phyloP scores from a whole-genome alignment of 2,113 vertebrate genomes.

The Oreochromis niloticus region DNA sequence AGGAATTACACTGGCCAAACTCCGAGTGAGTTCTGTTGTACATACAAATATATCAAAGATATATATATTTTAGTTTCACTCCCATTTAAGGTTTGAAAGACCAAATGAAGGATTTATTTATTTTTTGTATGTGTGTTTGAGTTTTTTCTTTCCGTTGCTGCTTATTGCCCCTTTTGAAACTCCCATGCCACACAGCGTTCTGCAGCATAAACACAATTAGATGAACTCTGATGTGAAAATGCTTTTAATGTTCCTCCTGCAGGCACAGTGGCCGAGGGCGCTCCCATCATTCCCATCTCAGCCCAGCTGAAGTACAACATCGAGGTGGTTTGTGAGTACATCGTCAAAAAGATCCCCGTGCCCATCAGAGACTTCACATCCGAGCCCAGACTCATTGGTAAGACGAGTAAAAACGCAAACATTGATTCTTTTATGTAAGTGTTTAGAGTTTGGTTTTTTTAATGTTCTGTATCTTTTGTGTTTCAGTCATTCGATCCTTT shows the following conservation, averaged over 20 bases:
- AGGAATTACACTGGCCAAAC: rapidly evolving
- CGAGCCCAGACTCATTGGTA: conserved; percentile 94
- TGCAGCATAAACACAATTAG: neutral
- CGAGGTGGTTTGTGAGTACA: conserved; percentile 97
- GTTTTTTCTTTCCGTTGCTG: neutral
- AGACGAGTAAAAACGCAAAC: neutral
- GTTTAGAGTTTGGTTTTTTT: neutral
- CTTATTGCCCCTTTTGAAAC: neutral
- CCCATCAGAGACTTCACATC: conserved; percentile 95
- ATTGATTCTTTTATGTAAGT: rapidly evolving
- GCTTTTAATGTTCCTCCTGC: neutral
- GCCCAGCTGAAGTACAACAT: conserved; percentile 98
- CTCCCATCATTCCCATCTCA: conserved; percentile 97
- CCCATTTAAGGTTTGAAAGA: neutral
- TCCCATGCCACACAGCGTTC: neutral
- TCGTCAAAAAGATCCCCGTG: conserved; percentile 97
- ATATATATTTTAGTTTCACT: neutral
- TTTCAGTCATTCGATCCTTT: conserved; percentile 93
- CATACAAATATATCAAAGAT: neutral
- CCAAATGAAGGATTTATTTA: neutral
- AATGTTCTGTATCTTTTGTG: neutral
- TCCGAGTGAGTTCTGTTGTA: rapidly evolving
- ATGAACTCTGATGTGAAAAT: neutral
- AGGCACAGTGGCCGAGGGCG: conserved; percentile 98
- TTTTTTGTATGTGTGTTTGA: neutral